Evolutionary conservation across 2,113 vertebrate species (phyloP), one percentile per base, ranked within the genome.

Genomic region (Cettia cetti): DNA sequence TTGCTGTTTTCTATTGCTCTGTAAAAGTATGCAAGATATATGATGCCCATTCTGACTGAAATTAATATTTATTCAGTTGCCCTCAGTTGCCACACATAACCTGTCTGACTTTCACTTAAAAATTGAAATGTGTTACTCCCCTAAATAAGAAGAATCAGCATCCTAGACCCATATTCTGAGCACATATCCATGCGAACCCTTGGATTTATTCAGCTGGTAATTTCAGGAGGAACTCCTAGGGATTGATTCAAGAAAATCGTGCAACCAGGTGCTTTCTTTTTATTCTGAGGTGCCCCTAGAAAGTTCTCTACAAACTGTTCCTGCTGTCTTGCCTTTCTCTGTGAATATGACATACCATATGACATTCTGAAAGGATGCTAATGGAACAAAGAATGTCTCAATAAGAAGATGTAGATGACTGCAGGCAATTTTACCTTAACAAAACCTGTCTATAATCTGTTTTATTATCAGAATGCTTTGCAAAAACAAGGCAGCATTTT

Each of bases 161-260:
- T 52, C 19, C 21, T 47, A 44, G 30, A 57, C 21, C 17, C 0
- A 0, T 22, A 52, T 61, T 30, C 19, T 15, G 0, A 14, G 7
- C 40, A n/a, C 5, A 12, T 64, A 77, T 12, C 33, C 6, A 31
- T 18, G 15, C 9, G 8, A 16, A 56, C 7, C 10, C 30, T 84
- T n/a, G 47, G 79, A 49, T 17, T 52, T 66, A 42, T n/a, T 15
- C 59, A 65, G 24, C 9, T 56, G 11, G 7, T 75, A 70, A 50
- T 53, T 79, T 69, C 52, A 70, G 30, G 35, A 85, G 33, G 26
- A 78, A 8, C 13, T n/a, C 26, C 23, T 23, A 47, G 9, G 22
- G 9, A 7, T 72, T 68, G 33, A n/a, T 37, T 21, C 15, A 74
- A 82, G 50, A 35, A 9, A 68, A 33, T 35, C 26, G 21, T 37